These are phyloP conservation scores for Acanthurus leucopareius DNA, from an alignment of 2,797 vertebrate genomes.

Conservation along the genomic window DNA sequence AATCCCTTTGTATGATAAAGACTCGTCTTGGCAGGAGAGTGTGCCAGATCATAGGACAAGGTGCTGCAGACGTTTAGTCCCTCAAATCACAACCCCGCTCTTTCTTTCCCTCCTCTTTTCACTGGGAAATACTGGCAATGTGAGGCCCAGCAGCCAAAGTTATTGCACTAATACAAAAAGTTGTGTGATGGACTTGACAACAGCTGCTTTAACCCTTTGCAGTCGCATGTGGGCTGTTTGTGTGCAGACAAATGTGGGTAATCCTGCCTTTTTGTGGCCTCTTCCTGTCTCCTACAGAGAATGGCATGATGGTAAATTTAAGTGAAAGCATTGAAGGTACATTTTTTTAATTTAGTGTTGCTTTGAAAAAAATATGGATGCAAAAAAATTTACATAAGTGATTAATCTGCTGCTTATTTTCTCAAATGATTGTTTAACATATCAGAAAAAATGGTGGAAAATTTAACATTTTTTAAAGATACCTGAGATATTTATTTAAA, in stretches of 20 bases:
- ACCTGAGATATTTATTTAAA: not conserved
- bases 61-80: constrained; percentile 82
- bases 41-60: constrained; percentile 85
- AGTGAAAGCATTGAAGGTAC: not conserved
- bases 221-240: not conserved
- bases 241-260: not conserved
- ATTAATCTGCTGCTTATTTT: not conserved
- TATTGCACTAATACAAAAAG: constrained; percentile 63
- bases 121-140: constrained; percentile 60
- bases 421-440: not conserved
- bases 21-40: constrained; percentile 80
- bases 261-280: constrained; percentile 6
- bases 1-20: constrained; percentile 89
- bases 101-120: constrained; percentile 58
- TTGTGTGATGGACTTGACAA: constrained; percentile 61
- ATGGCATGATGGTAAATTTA: constrained; percentile 3
- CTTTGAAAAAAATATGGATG: constrained; percentile 8
- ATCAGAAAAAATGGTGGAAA: not conserved
- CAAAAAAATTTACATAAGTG: not conserved
- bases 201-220: constrained; percentile 50
- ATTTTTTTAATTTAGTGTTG: constrained; percentile 8
- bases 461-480: too few species aligned
- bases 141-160: constrained; percentile 56
- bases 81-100: constrained; percentile 73
- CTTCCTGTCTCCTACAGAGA: constrained; percentile 6